phyloP scores from a whole-genome alignment of 2,888 invertebrate species.

The Polymixis lichenea region DNA sequence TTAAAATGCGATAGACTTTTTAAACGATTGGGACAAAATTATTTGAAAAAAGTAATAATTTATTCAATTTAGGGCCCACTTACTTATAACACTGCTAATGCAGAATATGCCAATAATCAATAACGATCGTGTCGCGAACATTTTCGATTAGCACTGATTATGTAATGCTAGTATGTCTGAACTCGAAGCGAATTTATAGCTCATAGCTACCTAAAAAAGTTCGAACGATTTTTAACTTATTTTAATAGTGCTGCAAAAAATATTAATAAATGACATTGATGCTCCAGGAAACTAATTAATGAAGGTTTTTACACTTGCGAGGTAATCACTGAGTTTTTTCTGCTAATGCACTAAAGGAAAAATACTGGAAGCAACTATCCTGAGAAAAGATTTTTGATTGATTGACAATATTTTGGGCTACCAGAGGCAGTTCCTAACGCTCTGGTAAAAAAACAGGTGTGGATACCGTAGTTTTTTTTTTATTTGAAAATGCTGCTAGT shows the following conservation, averaged over 20 bases:
- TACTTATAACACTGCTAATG: slow-evolving; percentile 31
- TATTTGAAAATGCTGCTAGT: not conserved
- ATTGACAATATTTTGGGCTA: not conserved
- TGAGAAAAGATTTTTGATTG: not conserved
- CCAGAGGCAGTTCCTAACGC: no score
- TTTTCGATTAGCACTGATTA: slow-evolving; percentile 13
- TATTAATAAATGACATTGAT: not conserved
- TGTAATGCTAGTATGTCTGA: slow-evolving; percentile 7
- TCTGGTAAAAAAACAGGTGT: not conserved
- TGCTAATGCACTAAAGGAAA: not conserved
- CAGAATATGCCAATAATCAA: slow-evolving; percentile 25
- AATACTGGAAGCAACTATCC: not conserved
- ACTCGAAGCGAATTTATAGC: slow-evolving; percentile 22
- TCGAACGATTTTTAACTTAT: not conserved
- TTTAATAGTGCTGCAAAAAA: slow-evolving; percentile 10
- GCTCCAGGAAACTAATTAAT: not conserved
- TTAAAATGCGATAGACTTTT: not conserved
- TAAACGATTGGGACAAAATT: not conserved
- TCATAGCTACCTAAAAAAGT: slow-evolving; percentile 9
- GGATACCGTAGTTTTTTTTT: no score
- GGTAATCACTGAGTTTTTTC: not conserved
- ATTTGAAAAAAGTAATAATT: no score
- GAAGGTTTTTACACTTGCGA: not conserved
- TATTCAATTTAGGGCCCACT: no score
- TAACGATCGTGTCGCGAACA: slow-evolving; percentile 16